A percentile compares a stretch with the other conserved stretches of the same genome.
Conservation (phyloP, 2,888 invertebrate species). For the Leuctra nigra region DNA sequence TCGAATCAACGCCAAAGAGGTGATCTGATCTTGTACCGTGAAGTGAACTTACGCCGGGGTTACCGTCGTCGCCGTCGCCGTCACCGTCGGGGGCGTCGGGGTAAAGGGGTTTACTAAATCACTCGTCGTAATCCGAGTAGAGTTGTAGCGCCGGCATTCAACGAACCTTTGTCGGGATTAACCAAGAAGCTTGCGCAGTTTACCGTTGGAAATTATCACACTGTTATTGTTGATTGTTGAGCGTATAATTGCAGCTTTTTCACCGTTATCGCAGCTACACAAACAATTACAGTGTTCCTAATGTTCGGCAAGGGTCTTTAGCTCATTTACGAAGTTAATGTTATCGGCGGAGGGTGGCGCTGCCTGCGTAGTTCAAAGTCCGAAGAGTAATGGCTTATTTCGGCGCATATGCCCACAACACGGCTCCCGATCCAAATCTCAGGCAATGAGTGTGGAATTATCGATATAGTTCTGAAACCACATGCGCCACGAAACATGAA, state of each 20-base stretch:
- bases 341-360: no score
- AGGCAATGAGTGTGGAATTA: no score
- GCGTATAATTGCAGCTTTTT: constrained; percentile 14
- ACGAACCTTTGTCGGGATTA: constrained; percentile 13
- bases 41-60: no score
- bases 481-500: no score
- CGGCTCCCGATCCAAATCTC: no score
- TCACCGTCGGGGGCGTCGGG: neutral
- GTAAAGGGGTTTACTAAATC: neutral
- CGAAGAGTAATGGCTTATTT: no score
- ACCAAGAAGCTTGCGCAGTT: constrained; percentile 11
- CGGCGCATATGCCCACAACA: no score
- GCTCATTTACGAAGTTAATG: constrained; percentile 12
- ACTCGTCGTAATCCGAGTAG: constrained; percentile 3
- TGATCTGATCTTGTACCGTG: no score
- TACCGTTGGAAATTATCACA: constrained; percentile 5
- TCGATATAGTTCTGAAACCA: no score
- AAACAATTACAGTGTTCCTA: constrained; percentile 12
- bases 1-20: no score
- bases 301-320: constrained; percentile 14
- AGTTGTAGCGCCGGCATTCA: neutral
- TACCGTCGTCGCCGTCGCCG: no score
- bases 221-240: constrained; percentile 13
- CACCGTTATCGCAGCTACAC: constrained; percentile 9
- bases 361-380: no score